These are phyloP conservation scores for Netelia fuscicornis DNA, from an alignment of 2,888 invertebrate species.

Conservation along the genomic window DNA sequence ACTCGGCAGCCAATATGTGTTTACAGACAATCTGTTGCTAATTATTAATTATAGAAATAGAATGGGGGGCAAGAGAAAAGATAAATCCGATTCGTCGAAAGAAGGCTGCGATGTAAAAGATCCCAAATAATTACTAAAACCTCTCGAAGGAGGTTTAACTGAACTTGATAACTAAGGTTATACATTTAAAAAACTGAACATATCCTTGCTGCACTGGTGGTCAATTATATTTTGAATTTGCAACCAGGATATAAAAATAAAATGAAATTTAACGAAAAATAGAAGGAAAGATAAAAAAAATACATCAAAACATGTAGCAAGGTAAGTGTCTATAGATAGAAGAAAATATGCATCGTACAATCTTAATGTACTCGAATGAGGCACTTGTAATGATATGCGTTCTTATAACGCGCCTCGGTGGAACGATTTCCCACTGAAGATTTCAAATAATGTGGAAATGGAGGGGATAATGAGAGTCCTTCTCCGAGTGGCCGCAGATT, in stretches of 20 bases:
- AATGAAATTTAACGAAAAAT: no score
- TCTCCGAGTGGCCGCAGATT: no score
- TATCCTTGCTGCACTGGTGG: neutral
- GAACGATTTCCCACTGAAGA: no score
- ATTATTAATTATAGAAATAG: neutral
- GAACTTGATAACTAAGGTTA: neutral
- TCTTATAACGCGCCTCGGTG: no score
- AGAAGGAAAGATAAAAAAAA: neutral
- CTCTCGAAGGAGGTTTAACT: neutral
- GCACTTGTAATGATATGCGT: neutral
- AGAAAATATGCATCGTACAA: neutral
- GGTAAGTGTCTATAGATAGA: neutral
- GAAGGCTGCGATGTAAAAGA: neutral
- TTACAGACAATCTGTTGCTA: no score
- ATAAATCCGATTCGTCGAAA: neutral
- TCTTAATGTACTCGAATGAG: neutral
- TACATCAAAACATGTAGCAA: neutral
- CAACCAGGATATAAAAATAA: neutral
- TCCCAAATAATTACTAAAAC: neutral
- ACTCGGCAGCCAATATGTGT: neutral
- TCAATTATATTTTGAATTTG: neutral
- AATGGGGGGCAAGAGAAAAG: constrained; percentile 55
- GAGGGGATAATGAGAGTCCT: no score
- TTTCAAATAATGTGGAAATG: no score
- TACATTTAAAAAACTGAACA: neutral